These are phyloP conservation scores for Arizona elegans DNA, from an alignment of 2,113 vertebrate genomes.

Conservation along the genomic window DNA sequence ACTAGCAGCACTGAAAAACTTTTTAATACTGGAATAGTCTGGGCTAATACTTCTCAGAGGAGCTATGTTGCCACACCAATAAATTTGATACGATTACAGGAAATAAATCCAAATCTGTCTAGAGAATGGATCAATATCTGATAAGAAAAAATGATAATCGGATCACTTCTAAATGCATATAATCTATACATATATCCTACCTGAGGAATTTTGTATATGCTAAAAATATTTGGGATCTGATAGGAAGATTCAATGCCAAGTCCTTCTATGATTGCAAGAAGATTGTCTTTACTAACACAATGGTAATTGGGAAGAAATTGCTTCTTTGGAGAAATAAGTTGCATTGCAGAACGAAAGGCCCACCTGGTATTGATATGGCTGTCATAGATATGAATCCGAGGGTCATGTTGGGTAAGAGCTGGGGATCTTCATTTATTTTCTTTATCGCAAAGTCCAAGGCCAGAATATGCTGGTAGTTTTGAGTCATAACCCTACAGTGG, in stretches of 20 bases:
- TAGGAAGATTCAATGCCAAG: background rate
- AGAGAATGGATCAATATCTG: background rate
- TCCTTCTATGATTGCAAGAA: background rate
- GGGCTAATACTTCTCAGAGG: background rate
- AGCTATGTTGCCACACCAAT: background rate
- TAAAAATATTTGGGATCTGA: background rate
- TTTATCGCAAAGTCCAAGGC: background rate
- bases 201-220: constrained; percentile 4
- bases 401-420: background rate
- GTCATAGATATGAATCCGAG: too few relatives aligned
- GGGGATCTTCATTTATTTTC: background rate
- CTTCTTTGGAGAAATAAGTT: background rate
- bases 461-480: constrained; percentile 4
- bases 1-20: background rate
- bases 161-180: too few relatives aligned
- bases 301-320: background rate
- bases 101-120: background rate
- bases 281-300: background rate
- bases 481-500: background rate
- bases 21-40: background rate
- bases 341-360: background rate
- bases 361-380: background rate
- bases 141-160: too few relatives aligned
- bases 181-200: background rate
- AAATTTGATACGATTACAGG: background rate